Evolutionary conservation across 2,113 vertebrate genomes (phyloP), one percentile per base, ranked within the genome.

Genomic region (Aspiorhynchus laticeps): DNA sequence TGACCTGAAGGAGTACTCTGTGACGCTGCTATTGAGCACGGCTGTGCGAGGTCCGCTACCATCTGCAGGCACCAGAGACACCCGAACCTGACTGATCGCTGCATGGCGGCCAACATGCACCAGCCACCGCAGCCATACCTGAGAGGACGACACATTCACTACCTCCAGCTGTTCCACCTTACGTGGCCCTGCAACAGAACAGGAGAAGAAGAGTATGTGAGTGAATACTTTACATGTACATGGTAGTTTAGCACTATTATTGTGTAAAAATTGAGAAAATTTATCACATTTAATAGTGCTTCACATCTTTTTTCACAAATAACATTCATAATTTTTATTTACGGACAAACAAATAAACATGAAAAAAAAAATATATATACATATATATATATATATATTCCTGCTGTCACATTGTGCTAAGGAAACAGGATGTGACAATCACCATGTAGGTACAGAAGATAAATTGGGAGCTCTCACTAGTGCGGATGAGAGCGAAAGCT

Each of bases 1-100:
- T 96, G 87, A 99, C 98, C 97, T 95, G 90, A 99, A 98, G 14
- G 93, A 95, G 86, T 97, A 94, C 76, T 95, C 95, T 51, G 94
- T 95, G 91, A 94, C 91, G 17, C 94, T 96, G 43, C 89, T 92
- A 92, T 98, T 97, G 90, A 98, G 93, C 7, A 97, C 93, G 2
- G 94, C 94, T 0, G 95, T 93, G 78, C 91, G 95, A 78, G 91
- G 90, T 33, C 92, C 91, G 2, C 91, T 91, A 67, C 95, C 95
- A 12, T 96, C 95, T 0, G 92, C 94, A 1, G 96, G 94, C 86
- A 88, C 86, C 85, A 99, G 92, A 79, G 96, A 97, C 88, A 99
- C 93, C 0, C 95, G 96, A 38, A 98, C 94, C 87, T 95, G 92
- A 86, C 94, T 97, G 92, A 97, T 94, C 0, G 96, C 93, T 56